Base-by-base conservation (phyloP, 2,797 vertebrate species). In the Bryconaethiops microstoma region DNA sequence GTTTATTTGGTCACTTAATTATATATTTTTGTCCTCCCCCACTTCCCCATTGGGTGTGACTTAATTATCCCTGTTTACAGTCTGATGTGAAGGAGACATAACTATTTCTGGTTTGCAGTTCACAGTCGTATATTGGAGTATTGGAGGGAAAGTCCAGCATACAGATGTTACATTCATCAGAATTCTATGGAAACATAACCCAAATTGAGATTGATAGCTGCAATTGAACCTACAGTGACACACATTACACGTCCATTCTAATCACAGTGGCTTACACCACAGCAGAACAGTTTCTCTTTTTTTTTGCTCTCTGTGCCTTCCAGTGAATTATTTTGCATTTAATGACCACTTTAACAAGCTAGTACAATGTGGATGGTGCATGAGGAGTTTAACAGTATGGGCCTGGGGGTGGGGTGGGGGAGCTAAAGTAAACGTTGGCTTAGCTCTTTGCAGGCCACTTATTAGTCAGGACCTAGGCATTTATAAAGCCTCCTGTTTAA, bases 401-500 rank as follows among this genome's bases (percentile, higher is more conserved):
- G 42, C 57, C 39, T n/a, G 62, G 78, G 48, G 76, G 79, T 50
- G 79, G 48, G 76, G 79, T 50, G 45, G 45, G 12, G 45, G 45
- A 48, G 35, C 82, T 90, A 87, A 91, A 78, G 88, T 90, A 89
- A 92, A 85, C 65, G 76, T 89, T 87, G 86, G 87, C 87, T 87
- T 84, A 80, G 39, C 60, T 76, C 81, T 72, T 57, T 55, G 35
- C n/a, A 54, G 81, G 74, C 80, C 81, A 87, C 86, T 89, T 91
- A 87, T 81, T 88, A 84, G 87, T 84, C 77, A 19, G 70, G 84
- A 82, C 83, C 75, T 88, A 71, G 71, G 83, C 78, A 83, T 73
- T 87, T 63, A 79, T 86, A 88, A 89, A 89, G 84, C 73, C 85
- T 82, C 64, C 63, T 62, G 54, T 87, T 90, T 88, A 88, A 88